Evolutionary conservation across 2,888 invertebrate species (phyloP), one percentile per base, ranked within the genome.

Genomic region (Heliconius ethilla): DNA sequence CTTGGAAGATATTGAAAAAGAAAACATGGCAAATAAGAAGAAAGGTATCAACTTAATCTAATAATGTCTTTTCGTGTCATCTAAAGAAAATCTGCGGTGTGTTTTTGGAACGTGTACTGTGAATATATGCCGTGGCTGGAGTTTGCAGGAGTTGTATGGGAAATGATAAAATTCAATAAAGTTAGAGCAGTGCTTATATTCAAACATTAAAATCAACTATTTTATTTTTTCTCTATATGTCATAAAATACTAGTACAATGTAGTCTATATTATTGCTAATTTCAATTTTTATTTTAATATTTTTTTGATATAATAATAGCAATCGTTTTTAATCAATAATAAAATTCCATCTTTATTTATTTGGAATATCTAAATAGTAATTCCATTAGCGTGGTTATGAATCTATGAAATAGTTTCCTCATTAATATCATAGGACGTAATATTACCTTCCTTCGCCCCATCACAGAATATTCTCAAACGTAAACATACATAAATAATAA

Each of bases 41-140:
- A 51, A 18, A 51, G 7, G 51, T 15, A 51, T 15, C 45, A 51
- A 22, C n/a, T 37, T 25, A 63, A 51, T 70, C 78, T 82, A 86
- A 75, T 84, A 85, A 81, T 89, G 89, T n/a, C 89, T 79, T 80
- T 86, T 85, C 76, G 90, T 90, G 82, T 90, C 90, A 78, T 92
- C 91, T 82, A 92, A 82, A 75, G 92, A 92, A 79, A 91, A 85
- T 85, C 90, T 89, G 82, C 91, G 90, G 82, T 87, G 89, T 51
- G 89, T 81, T 82, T 85, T 89, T 11, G 87, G 87, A 80, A 84
- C 81, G 59, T 59, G 59, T 59, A 59, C 10, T 59, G 59, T 59
- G 59, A 59, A 59, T 80, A 80, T 85, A 82, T 82, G 80, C 75
- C 85, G 82, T 78, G 82, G 85, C 82, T 83, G 80, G 82, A 85